Evolutionary conservation across 2,113 vertebrate species (phyloP), one percentile per base, ranked within the genome.

Genomic region (Tachycineta bicolor): DNA sequence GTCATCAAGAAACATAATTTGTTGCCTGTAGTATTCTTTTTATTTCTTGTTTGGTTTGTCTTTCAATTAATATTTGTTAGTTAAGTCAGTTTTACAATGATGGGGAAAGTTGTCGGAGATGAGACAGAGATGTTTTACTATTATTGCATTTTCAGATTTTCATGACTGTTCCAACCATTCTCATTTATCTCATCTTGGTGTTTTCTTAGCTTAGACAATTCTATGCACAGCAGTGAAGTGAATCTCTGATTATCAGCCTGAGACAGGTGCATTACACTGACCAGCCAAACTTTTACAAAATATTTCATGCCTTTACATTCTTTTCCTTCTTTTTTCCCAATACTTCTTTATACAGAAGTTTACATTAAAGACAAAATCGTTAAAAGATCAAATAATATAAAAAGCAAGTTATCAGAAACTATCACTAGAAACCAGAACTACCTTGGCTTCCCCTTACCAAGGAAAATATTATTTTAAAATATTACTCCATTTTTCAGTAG

Each of bases 391-490:
- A 69, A 60, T 39, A 65, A 70, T 44, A 21, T 21, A 31, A 60
- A 92, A 92, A 68, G 6, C 50, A 33, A 59, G 6, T 5, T 62
- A 34, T 56, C 2, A 0, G 18, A 76, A 70, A 12, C 8, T 60
- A 24, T 23, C 0, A 1, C 25, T 43, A 31, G 20, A 26, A 84
- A 77, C 1, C 19, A 52, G 29, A 58, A 52, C 1, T 4, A 47
- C 10, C 4, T 22, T 49, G 12, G 1, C 9, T 63, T 53, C 31
- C 4, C 10, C 16, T 44, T 5, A 5, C 1, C 3, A 10, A 43
- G 25, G 14, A 47, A 62, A 63, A 41, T 47, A n/a, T 31, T 25
- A 49, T 34, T 41, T 18, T 1, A 17, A 18, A 31, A 59, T 34
- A 46, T 55, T 71, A 26, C 6, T 64, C 7, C 1, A 43, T 49